Evolutionary conservation across 2,797 vertebrate genomes (phyloP).

Genomic region (Loris lydekkerianus): DNA sequence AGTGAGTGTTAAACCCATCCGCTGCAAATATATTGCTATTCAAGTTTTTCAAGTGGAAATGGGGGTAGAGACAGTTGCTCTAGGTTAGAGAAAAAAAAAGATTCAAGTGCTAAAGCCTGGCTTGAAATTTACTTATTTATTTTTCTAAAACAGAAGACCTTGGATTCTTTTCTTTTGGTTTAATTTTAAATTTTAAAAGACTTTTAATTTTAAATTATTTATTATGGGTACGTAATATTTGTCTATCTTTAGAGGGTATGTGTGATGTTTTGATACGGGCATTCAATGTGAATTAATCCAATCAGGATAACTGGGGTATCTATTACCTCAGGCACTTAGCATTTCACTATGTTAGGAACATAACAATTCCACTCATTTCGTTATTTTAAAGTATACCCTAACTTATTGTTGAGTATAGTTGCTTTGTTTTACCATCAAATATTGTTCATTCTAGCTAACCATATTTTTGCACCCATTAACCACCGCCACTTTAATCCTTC

Average conservation of each 20-base stretch:
- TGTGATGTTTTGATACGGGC: background rate
- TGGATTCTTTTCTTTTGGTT: background rate
- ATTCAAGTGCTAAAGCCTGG: background rate
- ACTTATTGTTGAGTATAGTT: background rate
- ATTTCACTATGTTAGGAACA: background rate
- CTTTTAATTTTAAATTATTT: background rate
- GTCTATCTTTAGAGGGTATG: background rate
- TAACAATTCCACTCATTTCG: background rate
- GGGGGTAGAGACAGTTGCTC: background rate
- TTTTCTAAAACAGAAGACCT: background rate
- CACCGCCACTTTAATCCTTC: background rate
- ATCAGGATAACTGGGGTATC: background rate
- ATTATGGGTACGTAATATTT: background rate
- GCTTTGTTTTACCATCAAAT: background rate
- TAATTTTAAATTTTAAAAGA: background rate
- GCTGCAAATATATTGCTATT: background rate
- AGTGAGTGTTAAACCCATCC: background rate
- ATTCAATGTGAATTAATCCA: background rate
- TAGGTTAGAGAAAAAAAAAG: background rate
- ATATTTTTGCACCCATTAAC: background rate
- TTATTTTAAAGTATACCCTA: background rate
- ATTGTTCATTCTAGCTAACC: background rate
- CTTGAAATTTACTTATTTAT: background rate
- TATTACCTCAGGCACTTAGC: background rate
- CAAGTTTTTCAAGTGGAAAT: slow-evolving; percentile 46